Percentiles rank a stretch among this genome's conserved stretches.
These are phyloP conservation scores for Parasteatoda lunata DNA, from an alignment of 2,888 invertebrate species.

Conservation along the genomic window DNA sequence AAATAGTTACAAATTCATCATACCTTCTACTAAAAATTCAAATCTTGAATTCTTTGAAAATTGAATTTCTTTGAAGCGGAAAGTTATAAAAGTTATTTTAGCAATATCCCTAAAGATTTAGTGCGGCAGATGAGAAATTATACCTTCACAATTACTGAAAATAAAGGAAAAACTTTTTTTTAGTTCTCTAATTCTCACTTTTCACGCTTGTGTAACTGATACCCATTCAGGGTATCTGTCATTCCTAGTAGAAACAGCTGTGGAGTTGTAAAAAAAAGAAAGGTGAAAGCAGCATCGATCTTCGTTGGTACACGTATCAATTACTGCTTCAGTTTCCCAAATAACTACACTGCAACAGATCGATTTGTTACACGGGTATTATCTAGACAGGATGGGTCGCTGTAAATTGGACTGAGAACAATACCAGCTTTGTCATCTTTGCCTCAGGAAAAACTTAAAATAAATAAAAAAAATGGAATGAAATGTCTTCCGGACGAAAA, in stretches of 20 bases:
- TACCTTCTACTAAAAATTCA: no score
- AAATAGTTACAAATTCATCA: no score
- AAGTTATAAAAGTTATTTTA: no score
- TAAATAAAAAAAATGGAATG: conserved; percentile 34
- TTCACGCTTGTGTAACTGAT: conserved; percentile 19
- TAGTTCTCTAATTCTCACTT: conserved; percentile 7
- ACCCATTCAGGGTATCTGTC: conserved; percentile 51
- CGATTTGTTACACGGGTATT: conserved; percentile 53
- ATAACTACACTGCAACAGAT: conserved; percentile 57
- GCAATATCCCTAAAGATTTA: background rate
- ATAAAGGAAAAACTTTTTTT: background rate
- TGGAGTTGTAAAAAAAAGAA: conserved; percentile 43
- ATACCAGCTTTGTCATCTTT: conserved; percentile 54
- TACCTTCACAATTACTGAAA: background rate
- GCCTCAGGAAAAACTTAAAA: conserved; percentile 39
- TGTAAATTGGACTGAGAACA: conserved; percentile 64
- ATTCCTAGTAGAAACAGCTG: conserved; percentile 33
- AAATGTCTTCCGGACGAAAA: conserved; percentile 19
- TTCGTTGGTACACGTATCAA: conserved; percentile 61
- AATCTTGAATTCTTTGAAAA: no score
- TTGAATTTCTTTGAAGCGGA: no score
- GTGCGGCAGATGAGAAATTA: background rate
- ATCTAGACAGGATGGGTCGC: conserved; percentile 48
- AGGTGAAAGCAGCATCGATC: conserved; percentile 53
- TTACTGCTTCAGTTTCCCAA: conserved; percentile 57